A percentile compares a stretch with the other conserved stretches of the same genome.
phyloP scores from a whole-genome alignment of 2,797 vertebrate species.

The Typhlichthys eigenmanni region DNA sequence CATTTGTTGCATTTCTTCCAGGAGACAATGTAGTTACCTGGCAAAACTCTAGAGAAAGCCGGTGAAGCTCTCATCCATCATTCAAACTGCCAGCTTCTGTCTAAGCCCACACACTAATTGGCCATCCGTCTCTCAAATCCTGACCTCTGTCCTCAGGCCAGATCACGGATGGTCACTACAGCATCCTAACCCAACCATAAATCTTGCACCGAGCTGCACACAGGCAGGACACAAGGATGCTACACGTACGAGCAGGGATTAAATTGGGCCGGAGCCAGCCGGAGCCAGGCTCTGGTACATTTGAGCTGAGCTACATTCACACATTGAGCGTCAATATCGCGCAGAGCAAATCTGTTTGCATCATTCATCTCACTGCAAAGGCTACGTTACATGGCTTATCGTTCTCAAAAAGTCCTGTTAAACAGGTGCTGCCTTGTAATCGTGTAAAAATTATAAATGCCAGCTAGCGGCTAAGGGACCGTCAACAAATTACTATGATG shows the following conservation, averaged over 20 bases:
- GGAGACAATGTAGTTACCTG: conserved; percentile 21
- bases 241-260: not conserved
- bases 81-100: conserved; percentile 34
- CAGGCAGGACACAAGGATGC: conserved; percentile 5
- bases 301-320: no score
- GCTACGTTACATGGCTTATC: no score
- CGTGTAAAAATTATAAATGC: no score
- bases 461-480: no score
- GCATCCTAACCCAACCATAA: conserved; percentile 15
- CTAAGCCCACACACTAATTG: conserved; percentile 43
- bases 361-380: no score
- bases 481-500: no score
- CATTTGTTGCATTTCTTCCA: not conserved
- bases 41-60: conserved; percentile 18
- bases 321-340: no score
- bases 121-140: conserved; percentile 43
- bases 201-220: conserved; percentile 11
- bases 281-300: no score
- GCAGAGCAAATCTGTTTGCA: no score
- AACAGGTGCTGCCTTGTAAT: no score
- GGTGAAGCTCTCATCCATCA: conserved; percentile 35
- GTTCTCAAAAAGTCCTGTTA: no score
- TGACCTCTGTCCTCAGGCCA: conserved; percentile 38
- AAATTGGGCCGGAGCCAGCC: no score
- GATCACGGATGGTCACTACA: conserved; percentile 27